These are phyloP conservation scores for Halichoerus grypus DNA, from an alignment of 2,113 vertebrate species.

Conservation along the genomic window DNA sequence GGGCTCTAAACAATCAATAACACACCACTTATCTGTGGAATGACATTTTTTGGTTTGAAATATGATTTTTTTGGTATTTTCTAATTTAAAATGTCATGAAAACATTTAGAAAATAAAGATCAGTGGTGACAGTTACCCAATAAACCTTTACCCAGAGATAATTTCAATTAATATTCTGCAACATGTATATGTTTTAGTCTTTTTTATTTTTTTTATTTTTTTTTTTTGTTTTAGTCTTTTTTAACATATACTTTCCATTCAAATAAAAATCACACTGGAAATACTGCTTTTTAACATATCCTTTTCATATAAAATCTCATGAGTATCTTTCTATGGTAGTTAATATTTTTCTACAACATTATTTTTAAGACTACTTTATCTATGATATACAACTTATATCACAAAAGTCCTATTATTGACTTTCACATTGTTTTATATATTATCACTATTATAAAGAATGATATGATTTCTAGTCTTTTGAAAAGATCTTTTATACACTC, in stretches of 20 bases:
- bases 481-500: neutral
- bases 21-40: neutral
- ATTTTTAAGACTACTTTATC: neutral
- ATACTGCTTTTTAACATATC: neutral
- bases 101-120: neutral
- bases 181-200: neutral
- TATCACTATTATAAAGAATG: neutral
- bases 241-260: neutral
- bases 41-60: neutral
- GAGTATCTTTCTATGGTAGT: neutral
- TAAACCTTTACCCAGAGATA: neutral
- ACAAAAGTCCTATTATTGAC: neutral
- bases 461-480: neutral
- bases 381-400: neutral
- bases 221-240: neutral
- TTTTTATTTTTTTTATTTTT: neutral
- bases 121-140: neutral
- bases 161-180: neutral
- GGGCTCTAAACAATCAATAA: neutral
- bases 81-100: neutral
- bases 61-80: neutral
- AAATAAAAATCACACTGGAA: slow-evolving; percentile 25
- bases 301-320: slow-evolving; percentile 13
- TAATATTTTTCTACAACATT: neutral
- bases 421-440: slow-evolving; percentile 1